phyloP scores from a whole-genome alignment of 2,797 vertebrate genomes.

The Ambastaia sidthimunki region DNA sequence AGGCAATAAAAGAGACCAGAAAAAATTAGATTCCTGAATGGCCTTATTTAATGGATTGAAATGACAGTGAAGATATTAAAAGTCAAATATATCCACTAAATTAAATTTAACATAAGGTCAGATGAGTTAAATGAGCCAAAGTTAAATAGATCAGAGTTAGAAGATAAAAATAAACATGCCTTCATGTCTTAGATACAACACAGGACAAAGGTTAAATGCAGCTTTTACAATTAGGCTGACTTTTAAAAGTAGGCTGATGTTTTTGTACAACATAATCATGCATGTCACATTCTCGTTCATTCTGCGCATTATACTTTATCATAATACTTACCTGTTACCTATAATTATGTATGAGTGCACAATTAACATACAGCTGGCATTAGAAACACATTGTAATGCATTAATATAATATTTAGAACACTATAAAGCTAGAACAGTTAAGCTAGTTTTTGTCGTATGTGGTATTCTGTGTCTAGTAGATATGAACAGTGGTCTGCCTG shows the following conservation, averaged over 20 bases:
- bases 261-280: background rate
- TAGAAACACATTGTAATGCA: background rate
- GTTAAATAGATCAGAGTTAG: background rate
- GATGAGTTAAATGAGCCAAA: background rate
- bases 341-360: no score
- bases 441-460: background rate
- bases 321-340: no score
- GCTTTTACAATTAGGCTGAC: background rate
- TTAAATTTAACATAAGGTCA: conserved; percentile 2
- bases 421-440: no score
- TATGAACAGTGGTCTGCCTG: background rate
- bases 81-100: conserved; percentile 21
- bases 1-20: conserved; percentile 5
- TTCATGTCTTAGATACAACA: background rate
- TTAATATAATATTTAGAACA: background rate
- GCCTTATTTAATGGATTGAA: conserved; percentile 25
- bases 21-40: conserved; percentile 2
- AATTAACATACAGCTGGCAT: background rate
- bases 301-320: no score
- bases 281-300: no score
- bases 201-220: background rate
- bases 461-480: background rate
- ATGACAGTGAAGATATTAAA: background rate
- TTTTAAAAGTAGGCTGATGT: background rate
- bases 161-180: conserved; percentile 8